phyloP scores from a whole-genome alignment of 2,797 vertebrate genomes.

The Girardinus metallicus region DNA sequence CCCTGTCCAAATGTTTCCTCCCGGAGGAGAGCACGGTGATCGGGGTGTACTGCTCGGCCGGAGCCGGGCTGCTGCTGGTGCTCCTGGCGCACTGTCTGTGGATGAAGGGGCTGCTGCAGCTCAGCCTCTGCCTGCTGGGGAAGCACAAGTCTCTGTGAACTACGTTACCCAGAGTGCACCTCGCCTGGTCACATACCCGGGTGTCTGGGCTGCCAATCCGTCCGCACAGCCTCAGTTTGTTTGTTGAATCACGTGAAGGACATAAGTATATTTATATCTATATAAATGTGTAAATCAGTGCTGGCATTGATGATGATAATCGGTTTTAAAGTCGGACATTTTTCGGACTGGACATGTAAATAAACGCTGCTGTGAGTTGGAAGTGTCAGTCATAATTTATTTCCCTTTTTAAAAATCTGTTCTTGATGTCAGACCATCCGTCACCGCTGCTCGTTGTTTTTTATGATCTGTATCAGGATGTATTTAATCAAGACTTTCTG shows the following conservation, averaged over 20 bases:
- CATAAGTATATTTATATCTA: conserved; percentile 37
- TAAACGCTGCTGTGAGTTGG: conserved; percentile 40
- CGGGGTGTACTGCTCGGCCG: conserved; percentile 82
- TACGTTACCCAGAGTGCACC: conserved; percentile 51
- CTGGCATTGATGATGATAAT: conserved; percentile 11
- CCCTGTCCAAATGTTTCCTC: conserved; percentile 92
- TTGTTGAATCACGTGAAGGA: conserved; percentile 40
- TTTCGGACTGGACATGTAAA: conserved; percentile 45
- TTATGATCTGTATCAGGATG: conserved; percentile 42
- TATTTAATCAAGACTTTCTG: conserved; percentile 62
- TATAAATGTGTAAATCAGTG: conserved; percentile 21
- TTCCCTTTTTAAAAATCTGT: conserved; percentile 4
- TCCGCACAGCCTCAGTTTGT: conserved; percentile 26
- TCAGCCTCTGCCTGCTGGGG: conserved; percentile 83
- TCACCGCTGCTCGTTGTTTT: conserved; percentile 40
- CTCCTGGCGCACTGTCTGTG: conserved; percentile 80
- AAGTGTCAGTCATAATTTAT: conserved; percentile 20
- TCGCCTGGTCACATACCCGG: background rate
- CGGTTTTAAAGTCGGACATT: conserved; percentile 13
- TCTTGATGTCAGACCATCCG: conserved; percentile 34
- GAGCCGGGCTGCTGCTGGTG: conserved; percentile 75
- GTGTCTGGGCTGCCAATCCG: background rate
- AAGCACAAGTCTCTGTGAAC: conserved; percentile 88
- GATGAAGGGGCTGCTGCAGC: conserved; percentile 80
- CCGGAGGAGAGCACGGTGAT: conserved; percentile 90